Base-by-base conservation (phyloP, 2,888 invertebrate species). In the Stegophylla sp. region DNA sequence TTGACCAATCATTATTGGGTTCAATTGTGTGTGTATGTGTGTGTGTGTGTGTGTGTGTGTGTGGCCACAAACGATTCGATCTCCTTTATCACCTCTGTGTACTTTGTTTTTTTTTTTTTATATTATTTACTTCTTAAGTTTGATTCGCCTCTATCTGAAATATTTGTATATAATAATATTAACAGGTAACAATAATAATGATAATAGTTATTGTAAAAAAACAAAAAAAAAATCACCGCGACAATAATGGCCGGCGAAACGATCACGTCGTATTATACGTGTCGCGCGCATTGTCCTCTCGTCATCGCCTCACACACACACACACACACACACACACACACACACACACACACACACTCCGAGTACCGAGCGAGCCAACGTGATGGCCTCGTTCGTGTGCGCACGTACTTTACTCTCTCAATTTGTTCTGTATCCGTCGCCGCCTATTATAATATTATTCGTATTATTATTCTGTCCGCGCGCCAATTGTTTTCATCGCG, bases 221-320 rank as follows among this genome's bases (percentile, higher is more conserved):
- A 45, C 3, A 53, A 43, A 12, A 20, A 51, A 63, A 63, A 74
- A 61, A 74, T 34, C 74, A 45, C 56, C 26, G 15, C 45, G 59
- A 67, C 56, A 77, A 67, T 76, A 67, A 77, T 77, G 67, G 77
- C 64, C 67, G 67, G 48, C 45, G 56, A 77, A 77, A 77, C 69
- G 67, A 77, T 77, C 77, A 77, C 77, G 77, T 76, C n/a, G 43
- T 43, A 56, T 66, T 51, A 56, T 76, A 76, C 76, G 76, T 76
- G 76, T 67, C 77, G 59, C 77, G 59, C 56, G 69, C 67, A 69
- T 77, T 77, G 67, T 77, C 61, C 34, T 51, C 34, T 48, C 17
- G 34, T 28, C 69, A 59, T 26, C 34, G 51, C 7, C n/a, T 45
- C n/a, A 48, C 48, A 28, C 26, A 67, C 43, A 28, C 61, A 61